Base-by-base conservation (phyloP, 92 coral and sea anemone species). In the Epizoanthus ramosus region DNA sequence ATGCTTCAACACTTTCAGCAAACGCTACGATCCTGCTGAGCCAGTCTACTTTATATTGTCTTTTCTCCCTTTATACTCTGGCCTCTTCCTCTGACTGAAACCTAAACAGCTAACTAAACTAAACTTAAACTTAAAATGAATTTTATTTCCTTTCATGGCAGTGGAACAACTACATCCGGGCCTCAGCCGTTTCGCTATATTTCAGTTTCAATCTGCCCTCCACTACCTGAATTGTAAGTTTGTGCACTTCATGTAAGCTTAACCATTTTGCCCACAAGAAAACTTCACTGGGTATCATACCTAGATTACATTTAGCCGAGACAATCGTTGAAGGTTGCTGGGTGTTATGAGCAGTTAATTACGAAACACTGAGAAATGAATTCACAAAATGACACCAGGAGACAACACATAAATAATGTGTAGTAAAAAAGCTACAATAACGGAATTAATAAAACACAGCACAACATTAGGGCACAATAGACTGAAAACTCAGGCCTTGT, bases 181-280 rank as follows among this genome's bases (percentile, higher is more conserved):
- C 80, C 66, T 75, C 80, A 57, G 37, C 67, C 80, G 53, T 75
- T 75, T 75, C 80, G 80, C 66, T 75, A 52, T 57, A 75, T 75
- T 75, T 57, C 80, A 18, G 68, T 57, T 75, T 57, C 80, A 18
- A 19, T 57, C 67, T 56, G 66, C 52, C 80, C 43, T 57, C 80
- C 80, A 57, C 67, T 57, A 52, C 31, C 80, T 25, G 80, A 75
- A 57, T n/a, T 57, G 80, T 75, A 75, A 75, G 80, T 75, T 75
- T 56, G 28, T 17, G 47, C 60, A 58, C 31, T 28, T 25, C 52
- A 17, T 33, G 66, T 57, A 56, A 57, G 54, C 54, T 50, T 50
- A 50, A 50, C 14, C 54, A 50, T 12, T 10, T 50, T 47, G 1
- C 54, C 54, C 54, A 50, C 54, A 50, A 50, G 14, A 50, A 50